Conservation (phyloP, 2,888 invertebrate species). For the Aplocera efformata region DNA sequence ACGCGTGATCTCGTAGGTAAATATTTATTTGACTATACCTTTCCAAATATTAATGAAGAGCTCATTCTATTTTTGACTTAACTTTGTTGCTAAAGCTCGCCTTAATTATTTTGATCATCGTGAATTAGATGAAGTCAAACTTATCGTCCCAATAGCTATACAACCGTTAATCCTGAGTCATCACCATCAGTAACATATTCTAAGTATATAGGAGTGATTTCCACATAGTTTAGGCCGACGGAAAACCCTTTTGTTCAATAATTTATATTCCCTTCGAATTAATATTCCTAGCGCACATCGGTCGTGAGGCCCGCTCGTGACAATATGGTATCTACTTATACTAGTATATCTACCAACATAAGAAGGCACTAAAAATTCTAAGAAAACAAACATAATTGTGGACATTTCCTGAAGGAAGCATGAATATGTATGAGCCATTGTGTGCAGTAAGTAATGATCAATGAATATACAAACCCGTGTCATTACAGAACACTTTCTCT, state of each 20-base stretch:
- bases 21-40: no score
- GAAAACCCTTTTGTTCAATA: constrained; percentile 10
- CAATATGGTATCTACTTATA: constrained; percentile 3
- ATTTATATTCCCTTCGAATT: constrained; percentile 13
- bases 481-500: constrained; percentile 26
- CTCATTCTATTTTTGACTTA: no score
- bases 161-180: no score
- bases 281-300: constrained; percentile 8
- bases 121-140: no score
- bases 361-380: constrained; percentile 22
- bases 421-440: constrained; percentile 30
- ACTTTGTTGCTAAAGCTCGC: no score
- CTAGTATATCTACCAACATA: neutral
- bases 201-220: no score
- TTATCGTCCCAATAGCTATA: no score
- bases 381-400: constrained; percentile 21
- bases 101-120: no score
- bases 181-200: no score
- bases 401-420: constrained; percentile 34
- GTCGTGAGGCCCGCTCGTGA: constrained; percentile 10
- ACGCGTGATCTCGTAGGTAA: no score
- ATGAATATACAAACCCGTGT: constrained; percentile 18
- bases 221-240: constrained; percentile 7
- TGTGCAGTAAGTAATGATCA: constrained; percentile 14
- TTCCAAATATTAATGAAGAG: no score